Conservation (phyloP, 30 jellyfish, hydroid and myxozoan genomes). For the Pseudorhiza aurosa region DNA sequence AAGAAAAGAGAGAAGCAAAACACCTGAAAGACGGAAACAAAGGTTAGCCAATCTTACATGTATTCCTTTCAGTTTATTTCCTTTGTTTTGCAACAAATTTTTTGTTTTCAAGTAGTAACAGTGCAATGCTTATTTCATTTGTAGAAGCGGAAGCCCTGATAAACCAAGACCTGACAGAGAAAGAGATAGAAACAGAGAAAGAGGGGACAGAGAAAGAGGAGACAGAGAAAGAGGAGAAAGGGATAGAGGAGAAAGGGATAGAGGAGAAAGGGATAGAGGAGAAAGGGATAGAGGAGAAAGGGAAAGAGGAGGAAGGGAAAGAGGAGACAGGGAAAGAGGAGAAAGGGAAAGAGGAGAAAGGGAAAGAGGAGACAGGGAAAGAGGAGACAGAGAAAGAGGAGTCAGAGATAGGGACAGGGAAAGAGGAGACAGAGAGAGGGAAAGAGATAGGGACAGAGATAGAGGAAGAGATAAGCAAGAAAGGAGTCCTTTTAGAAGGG, state of each 20-base stretch:
- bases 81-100: too few species aligned
- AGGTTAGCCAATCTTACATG: slow-evolving; percentile 40
- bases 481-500: slow-evolving; percentile 51
- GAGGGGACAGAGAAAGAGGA: slow-evolving; percentile 34
- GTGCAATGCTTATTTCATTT: not conserved
- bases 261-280: slow-evolving; percentile 48
- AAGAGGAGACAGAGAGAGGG: slow-evolving; percentile 32
- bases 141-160: slow-evolving; percentile 68
- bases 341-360: slow-evolving; percentile 18
- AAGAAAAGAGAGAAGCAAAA: slow-evolving; percentile 46
- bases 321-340: slow-evolving; percentile 3
- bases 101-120: not conserved
- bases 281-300: slow-evolving; percentile 31
- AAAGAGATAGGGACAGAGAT: slow-evolving; percentile 51
- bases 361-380: slow-evolving; percentile 25
- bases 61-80: not conserved
- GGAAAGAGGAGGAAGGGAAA: slow-evolving; percentile 28
- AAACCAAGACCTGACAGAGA: slow-evolving; percentile 29
- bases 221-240: slow-evolving; percentile 45
- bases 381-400: slow-evolving; percentile 18
- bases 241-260: slow-evolving; percentile 44
- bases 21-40: slow-evolving; percentile 59
- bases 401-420: slow-evolving; percentile 9
- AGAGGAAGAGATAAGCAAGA: slow-evolving; percentile 45
- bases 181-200: slow-evolving; percentile 34